phyloP scores from a whole-genome alignment of 2,888 invertebrate species.

The Stomorhina lunata region DNA sequence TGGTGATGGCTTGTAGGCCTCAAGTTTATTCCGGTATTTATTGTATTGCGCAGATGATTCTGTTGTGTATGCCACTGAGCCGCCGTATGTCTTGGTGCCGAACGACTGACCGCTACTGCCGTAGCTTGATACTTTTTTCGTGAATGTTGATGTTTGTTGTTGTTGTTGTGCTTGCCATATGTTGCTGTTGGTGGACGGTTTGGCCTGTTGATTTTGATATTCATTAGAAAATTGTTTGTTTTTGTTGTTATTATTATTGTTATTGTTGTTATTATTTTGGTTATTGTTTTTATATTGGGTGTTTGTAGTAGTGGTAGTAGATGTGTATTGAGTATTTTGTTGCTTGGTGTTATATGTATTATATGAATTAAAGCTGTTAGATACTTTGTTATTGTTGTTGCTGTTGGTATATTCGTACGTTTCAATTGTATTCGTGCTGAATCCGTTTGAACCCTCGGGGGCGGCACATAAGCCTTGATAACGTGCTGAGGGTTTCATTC shows the following conservation, averaged over 20 bases:
- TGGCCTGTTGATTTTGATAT: slow-evolving; percentile 79
- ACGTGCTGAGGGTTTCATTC: slow-evolving; percentile 85
- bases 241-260: slow-evolving; percentile 82
- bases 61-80: slow-evolving; percentile 72
- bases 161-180: slow-evolving; percentile 53
- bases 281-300: slow-evolving; percentile 73
- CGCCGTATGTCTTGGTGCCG: slow-evolving; percentile 70
- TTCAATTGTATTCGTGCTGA: slow-evolving; percentile 80
- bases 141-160: slow-evolving; percentile 52
- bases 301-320: slow-evolving; percentile 30
- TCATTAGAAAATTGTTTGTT: slow-evolving; percentile 23
- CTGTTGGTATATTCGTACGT: slow-evolving; percentile 76
- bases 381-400: slow-evolving; percentile 70
- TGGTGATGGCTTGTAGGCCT: slow-evolving; percentile 74
- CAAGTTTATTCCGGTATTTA: slow-evolving; percentile 72
- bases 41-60: slow-evolving; percentile 69
- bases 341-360: slow-evolving; percentile 49
- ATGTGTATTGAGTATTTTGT: slow-evolving; percentile 36
- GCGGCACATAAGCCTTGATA: slow-evolving; percentile 87
- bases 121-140: slow-evolving; percentile 53
- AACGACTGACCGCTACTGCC: slow-evolving; percentile 71
- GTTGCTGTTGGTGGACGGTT: slow-evolving; percentile 69
- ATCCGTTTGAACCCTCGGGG: slow-evolving; percentile 79
- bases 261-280: slow-evolving; percentile 80
- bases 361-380: slow-evolving; percentile 44